phyloP scores from a whole-genome alignment of 35 echinoderm and acorn worm genomes.

The Heliocidaris erythrogramma region DNA sequence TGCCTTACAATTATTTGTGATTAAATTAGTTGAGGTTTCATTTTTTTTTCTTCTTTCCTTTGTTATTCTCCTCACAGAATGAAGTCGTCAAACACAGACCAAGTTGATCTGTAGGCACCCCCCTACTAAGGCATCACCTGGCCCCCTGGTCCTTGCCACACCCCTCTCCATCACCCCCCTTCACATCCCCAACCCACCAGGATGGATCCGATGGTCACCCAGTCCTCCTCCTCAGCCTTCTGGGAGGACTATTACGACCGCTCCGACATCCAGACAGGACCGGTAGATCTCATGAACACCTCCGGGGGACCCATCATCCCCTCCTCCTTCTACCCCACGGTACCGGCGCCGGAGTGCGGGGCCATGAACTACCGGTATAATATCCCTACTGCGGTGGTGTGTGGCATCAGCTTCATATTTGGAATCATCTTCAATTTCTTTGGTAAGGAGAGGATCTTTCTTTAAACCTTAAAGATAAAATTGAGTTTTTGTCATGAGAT shows the following conservation, averaged over 20 bases:
- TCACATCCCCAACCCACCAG: background rate
- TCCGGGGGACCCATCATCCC: background rate
- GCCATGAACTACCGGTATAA: slow-evolving; percentile 75
- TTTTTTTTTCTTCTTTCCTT: background rate
- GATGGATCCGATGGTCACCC: background rate
- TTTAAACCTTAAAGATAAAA: too few relatives aligned
- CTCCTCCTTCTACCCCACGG: slow-evolving; percentile 15
- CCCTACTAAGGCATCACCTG: background rate
- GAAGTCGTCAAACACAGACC: slow-evolving; percentile 1
- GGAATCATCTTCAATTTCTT: slow-evolving; percentile 84
- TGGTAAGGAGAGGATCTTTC: slow-evolving; percentile 56
- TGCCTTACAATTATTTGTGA: background rate
- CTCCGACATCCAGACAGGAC: background rate
- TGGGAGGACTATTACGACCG: slow-evolving; percentile 41
- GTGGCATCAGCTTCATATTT: slow-evolving; percentile 82
- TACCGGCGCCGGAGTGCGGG: slow-evolving; percentile 36
- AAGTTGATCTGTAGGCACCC: background rate
- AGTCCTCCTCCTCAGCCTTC: background rate
- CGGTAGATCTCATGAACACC: background rate
- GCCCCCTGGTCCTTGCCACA: background rate
- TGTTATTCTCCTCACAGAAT: background rate
- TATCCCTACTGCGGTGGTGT: slow-evolving; percentile 67
- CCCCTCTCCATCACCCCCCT: background rate
- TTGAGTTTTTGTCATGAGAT: too few relatives aligned
- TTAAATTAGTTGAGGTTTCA: background rate